Evolutionary conservation across 2,797 vertebrate species (phyloP).

Genomic region (Vireo griseus): DNA sequence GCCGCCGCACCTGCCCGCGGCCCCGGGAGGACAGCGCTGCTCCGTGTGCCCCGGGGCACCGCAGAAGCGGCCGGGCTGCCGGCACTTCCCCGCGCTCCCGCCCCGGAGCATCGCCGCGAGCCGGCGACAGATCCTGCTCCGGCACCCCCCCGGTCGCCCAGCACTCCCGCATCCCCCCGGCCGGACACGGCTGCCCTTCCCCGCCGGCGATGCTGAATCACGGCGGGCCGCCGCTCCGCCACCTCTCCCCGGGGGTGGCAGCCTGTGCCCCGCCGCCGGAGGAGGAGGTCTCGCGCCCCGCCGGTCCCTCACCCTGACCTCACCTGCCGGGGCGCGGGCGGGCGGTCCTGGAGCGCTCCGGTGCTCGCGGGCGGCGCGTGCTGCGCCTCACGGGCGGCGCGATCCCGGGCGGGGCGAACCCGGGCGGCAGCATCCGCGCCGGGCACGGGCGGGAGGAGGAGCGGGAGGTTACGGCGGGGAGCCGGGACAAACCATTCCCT

Average conservation of each 20-base stretch:
- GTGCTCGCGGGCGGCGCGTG: background rate
- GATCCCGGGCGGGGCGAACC: background rate
- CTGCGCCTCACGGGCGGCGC: background rate
- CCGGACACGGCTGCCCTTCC: background rate
- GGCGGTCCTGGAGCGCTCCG: background rate
- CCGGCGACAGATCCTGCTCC: background rate
- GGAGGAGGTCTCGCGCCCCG: background rate
- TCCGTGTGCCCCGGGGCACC: background rate
- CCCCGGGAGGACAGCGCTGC: background rate
- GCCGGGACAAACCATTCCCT: slow-evolving; percentile 57
- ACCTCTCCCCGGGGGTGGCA: background rate
- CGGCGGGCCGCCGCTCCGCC: background rate
- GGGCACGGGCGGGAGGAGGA: background rate
- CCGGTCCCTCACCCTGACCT: background rate
- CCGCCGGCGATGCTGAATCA: slow-evolving; percentile 37
- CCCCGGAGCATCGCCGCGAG: background rate
- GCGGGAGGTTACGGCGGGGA: background rate
- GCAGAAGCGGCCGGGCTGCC: background rate
- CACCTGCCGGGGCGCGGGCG: background rate
- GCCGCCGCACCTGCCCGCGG: background rate
- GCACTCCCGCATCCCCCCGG: background rate
- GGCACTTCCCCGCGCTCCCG: background rate
- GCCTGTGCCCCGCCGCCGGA: background rate
- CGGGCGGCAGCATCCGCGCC: background rate
- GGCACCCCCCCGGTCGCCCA: background rate